Evolutionary conservation across 2,888 invertebrate genomes (phyloP).

Genomic region (Ganaspis brasiliensis): DNA sequence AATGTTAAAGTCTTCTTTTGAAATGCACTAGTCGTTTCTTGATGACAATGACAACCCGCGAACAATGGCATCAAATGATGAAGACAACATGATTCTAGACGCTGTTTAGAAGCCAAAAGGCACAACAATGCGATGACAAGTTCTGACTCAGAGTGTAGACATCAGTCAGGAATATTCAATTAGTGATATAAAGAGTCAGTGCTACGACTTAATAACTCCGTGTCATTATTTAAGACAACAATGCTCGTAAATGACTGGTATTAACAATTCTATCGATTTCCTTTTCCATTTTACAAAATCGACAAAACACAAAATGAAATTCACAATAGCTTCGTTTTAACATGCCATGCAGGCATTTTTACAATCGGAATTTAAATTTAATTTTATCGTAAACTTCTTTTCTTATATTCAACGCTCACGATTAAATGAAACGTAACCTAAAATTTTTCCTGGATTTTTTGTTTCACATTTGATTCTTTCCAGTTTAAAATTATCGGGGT

Average conservation of each 20-base stretch:
- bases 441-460: too few species aligned
- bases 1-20: constrained; percentile 33
- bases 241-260: not conserved
- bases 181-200: constrained; percentile 53
- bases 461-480: too few species aligned
- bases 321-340: too few species aligned
- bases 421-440: too few species aligned
- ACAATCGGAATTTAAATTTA: too few species aligned
- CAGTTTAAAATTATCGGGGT: too few species aligned
- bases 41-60: constrained; percentile 50
- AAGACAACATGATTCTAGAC: constrained; percentile 52
- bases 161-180: constrained; percentile 55
- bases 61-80: constrained; percentile 48
- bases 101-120: constrained; percentile 48
- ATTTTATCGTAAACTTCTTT: too few species aligned
- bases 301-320: too few species aligned
- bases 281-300: too few species aligned
- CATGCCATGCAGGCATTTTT: too few species aligned
- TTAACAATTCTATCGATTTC: constrained; percentile 21
- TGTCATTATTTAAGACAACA: constrained; percentile 4
- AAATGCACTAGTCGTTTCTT: constrained; percentile 55
- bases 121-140: constrained; percentile 40
- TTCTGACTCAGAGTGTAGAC: constrained; percentile 27
- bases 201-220: constrained; percentile 2
- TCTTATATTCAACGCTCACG: too few species aligned